These are phyloP conservation scores for Lasioglossum marginatum DNA, from an alignment of 2,888 invertebrate species.

Conservation along the genomic window DNA sequence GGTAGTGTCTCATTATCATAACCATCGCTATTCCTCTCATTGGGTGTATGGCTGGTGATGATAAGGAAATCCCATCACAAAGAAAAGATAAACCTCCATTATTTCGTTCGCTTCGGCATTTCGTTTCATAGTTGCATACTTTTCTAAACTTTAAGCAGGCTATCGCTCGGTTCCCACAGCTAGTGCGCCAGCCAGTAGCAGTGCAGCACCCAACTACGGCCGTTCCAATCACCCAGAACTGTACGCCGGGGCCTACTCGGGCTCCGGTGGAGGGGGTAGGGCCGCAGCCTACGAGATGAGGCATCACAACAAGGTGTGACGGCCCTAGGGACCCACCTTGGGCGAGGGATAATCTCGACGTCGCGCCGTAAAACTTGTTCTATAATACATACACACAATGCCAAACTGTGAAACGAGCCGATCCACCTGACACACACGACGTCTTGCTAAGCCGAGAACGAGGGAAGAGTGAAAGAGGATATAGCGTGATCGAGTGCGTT, in stretches of 20 bases:
- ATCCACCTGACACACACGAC: conserved; percentile 53
- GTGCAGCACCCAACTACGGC: conserved; percentile 85
- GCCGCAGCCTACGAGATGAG: conserved; percentile 90
- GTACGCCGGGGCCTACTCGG: conserved; percentile 90
- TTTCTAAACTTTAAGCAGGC: conserved; percentile 82
- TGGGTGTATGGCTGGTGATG: conserved; percentile 26
- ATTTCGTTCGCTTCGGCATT: conserved; percentile 56
- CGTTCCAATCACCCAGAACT: conserved; percentile 87
- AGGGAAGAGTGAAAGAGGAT: conserved; percentile 37
- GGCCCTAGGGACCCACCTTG: conserved; percentile 71
- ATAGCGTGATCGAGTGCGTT: conserved; percentile 45
- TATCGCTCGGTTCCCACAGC: conserved; percentile 84
- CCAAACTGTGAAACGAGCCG: conserved; percentile 69
- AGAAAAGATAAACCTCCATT: conserved; percentile 9
- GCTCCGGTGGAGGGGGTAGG: conserved; percentile 81
- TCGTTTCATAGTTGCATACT: conserved; percentile 66
- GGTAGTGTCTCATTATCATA: background rate
- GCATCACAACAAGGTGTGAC: conserved; percentile 90
- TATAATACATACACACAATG: conserved; percentile 49
- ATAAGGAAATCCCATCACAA: conserved; percentile 1
- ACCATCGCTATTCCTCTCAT: background rate
- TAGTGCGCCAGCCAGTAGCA: conserved; percentile 85
- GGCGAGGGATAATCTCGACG: conserved; percentile 65
- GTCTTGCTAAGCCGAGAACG: conserved; percentile 48
- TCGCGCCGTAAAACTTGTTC: conserved; percentile 71